A percentile compares a stretch with the other conserved stretches of the same genome.
These are phyloP conservation scores for Hydriomena furcata DNA, from an alignment of 2,888 invertebrate species.

Conservation along the genomic window DNA sequence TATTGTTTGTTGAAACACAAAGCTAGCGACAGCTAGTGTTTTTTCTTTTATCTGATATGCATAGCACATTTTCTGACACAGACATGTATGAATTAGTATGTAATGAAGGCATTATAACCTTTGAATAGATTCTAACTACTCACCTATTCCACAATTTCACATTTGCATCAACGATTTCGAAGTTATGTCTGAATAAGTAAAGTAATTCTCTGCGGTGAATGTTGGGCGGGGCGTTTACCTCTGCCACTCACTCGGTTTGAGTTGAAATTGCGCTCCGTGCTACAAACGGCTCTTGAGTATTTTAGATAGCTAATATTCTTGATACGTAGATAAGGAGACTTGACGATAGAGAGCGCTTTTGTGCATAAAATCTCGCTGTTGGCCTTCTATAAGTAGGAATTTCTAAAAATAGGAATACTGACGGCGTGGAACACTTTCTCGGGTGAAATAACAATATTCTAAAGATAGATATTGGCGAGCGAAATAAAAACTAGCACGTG, in stretches of 20 bases:
- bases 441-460: constrained; percentile 7
- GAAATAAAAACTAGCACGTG: constrained; percentile 21
- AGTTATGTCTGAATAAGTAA: constrained; percentile 55
- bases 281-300: constrained; percentile 22
- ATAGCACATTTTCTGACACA: constrained; percentile 14
- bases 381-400: neutral
- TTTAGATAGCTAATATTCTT: constrained; percentile 7
- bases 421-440: constrained; percentile 1
- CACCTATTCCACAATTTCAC: constrained; percentile 9
- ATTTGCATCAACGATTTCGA: constrained; percentile 31
- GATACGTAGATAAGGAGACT: constrained; percentile 1
- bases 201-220: constrained; percentile 51
- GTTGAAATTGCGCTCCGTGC: constrained; percentile 45
- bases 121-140: neutral
- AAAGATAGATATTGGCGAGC: constrained; percentile 16
- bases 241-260: constrained; percentile 39
- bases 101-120: constrained; percentile 4
- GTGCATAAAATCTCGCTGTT: neutral
- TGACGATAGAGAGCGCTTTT: neutral
- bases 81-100: neutral
- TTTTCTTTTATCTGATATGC: constrained; percentile 30
- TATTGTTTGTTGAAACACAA: constrained; percentile 22
- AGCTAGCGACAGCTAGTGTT: constrained; percentile 23
- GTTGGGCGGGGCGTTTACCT: constrained; percentile 55
- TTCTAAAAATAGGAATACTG: neutral